Evolutionary conservation across 1,140 invertebrate species (phyloP).

Genomic region (Stegodyphus dumicola): DNA sequence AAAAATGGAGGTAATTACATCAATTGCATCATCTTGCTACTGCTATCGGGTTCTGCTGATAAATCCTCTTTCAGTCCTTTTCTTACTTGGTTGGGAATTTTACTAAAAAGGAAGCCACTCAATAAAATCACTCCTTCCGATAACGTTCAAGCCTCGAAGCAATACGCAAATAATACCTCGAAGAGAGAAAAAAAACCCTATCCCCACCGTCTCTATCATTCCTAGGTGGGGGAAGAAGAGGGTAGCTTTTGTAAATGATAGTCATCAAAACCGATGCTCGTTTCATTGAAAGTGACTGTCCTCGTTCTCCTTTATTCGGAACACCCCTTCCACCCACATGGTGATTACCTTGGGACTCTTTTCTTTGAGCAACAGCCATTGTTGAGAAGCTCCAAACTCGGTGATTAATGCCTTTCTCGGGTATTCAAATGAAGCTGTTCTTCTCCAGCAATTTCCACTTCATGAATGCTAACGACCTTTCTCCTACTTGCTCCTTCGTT

Average conservation of each 20-base stretch:
- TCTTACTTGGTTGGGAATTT: too few relatives aligned
- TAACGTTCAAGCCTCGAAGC: slow-evolving; percentile 16
- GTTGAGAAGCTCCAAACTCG: slow-evolving; percentile 12
- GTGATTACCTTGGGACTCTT: slow-evolving; percentile 47
- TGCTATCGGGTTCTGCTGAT: neutral
- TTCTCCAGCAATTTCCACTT: slow-evolving; percentile 41
- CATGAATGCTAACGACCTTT: slow-evolving; percentile 49
- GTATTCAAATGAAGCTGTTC: slow-evolving; percentile 54
- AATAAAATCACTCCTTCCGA: slow-evolving; percentile 52
- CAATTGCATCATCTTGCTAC: neutral
- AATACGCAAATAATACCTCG: neutral
- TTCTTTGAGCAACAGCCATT: slow-evolving; percentile 3
- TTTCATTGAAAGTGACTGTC: slow-evolving; percentile 1
- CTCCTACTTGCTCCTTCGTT: neutral
- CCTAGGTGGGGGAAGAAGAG: too few relatives aligned
- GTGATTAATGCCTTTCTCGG: slow-evolving; percentile 44
- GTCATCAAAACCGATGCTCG: slow-evolving; percentile 54
- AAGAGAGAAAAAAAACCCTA: neutral
- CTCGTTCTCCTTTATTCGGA: slow-evolving; percentile 2
- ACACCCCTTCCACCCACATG: neutral
- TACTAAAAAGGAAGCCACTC: slow-evolving; percentile 25
- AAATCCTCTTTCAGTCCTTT: neutral
- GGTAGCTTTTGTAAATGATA: slow-evolving; percentile 31
- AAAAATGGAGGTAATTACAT: neutral
- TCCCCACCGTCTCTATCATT: neutral